Evolutionary conservation across 2,888 invertebrate species (phyloP).

Genomic region (Hyles lineata): DNA sequence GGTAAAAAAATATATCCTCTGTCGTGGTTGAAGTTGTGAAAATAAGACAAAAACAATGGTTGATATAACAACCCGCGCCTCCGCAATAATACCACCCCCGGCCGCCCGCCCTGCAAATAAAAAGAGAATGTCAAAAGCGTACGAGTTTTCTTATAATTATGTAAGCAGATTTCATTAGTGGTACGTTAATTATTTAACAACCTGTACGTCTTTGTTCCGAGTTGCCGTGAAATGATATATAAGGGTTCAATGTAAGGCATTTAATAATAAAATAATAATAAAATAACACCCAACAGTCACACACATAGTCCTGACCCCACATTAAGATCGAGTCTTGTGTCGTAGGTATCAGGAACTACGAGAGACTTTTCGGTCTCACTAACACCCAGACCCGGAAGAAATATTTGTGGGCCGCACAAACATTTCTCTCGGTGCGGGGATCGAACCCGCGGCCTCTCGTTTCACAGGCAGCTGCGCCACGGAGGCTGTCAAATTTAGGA

Average conservation of each 20-base stretch:
- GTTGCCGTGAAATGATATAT: not conserved
- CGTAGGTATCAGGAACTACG: too few species aligned
- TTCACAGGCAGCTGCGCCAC: too few species aligned
- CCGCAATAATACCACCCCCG: slow-evolving; percentile 12
- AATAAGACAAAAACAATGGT: slow-evolving; percentile 7
- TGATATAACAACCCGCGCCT: not conserved
- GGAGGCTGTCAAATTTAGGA: too few species aligned
- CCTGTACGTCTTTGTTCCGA: not conserved
- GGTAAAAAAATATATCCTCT: not conserved
- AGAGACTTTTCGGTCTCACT: too few species aligned
- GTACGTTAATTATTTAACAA: not conserved
- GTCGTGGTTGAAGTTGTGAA: not conserved
- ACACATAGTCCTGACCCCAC: too few species aligned
- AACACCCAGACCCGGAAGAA: too few species aligned
- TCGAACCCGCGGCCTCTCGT: too few species aligned
- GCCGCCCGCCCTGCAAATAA: not conserved
- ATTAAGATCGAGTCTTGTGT: too few species aligned
- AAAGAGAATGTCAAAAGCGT: not conserved
- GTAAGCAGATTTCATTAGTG: not conserved
- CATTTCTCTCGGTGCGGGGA: too few species aligned
- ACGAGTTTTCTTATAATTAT: slow-evolving; percentile 7
- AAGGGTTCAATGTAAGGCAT: not conserved
- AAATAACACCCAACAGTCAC: too few species aligned
- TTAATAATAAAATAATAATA: too few species aligned
- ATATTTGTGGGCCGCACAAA: too few species aligned